These are phyloP conservation scores for Drosophila recens DNA, from an alignment of 2,888 invertebrate genomes.

Conservation along the genomic window DNA sequence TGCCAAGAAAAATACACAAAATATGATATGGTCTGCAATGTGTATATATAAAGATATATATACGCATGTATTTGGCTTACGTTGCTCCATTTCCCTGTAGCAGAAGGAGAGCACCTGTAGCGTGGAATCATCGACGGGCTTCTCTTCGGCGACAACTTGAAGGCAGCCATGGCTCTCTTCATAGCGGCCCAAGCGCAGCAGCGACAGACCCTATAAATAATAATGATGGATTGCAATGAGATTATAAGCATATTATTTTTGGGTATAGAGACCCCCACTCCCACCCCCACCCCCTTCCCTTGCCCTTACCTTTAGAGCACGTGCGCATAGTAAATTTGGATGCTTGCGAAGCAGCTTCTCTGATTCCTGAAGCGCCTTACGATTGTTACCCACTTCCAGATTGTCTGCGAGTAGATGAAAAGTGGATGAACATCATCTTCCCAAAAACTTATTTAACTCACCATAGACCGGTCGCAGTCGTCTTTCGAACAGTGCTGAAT, in stretches of 20 bases:
- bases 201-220: constrained; percentile 90
- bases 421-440: neutral
- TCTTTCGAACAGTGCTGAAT: constrained; percentile 93
- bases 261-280: neutral
- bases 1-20: constrained; percentile 71
- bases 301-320: constrained; percentile 90
- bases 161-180: constrained; percentile 92
- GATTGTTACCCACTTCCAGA: constrained; percentile 97
- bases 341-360: constrained; percentile 98
- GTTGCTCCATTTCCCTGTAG: constrained; percentile 95
- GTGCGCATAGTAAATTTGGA: constrained; percentile 94
- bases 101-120: constrained; percentile 98
- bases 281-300: no score
- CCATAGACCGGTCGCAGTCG: constrained; percentile 97
- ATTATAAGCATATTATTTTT: constrained; percentile 9
- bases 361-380: constrained; percentile 98
- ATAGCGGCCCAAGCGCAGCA: constrained; percentile 94
- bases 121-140: constrained; percentile 96
- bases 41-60: constrained; percentile 20
- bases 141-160: constrained; percentile 91
- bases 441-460: constrained; percentile 83
- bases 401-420: constrained; percentile 89
- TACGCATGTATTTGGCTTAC: constrained; percentile 87
- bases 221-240: neutral
- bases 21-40: constrained; percentile 47